Evolutionary conservation across 2,113 vertebrate species (phyloP), one percentile per base, ranked within the genome.

Genomic region (Equus quagga): DNA sequence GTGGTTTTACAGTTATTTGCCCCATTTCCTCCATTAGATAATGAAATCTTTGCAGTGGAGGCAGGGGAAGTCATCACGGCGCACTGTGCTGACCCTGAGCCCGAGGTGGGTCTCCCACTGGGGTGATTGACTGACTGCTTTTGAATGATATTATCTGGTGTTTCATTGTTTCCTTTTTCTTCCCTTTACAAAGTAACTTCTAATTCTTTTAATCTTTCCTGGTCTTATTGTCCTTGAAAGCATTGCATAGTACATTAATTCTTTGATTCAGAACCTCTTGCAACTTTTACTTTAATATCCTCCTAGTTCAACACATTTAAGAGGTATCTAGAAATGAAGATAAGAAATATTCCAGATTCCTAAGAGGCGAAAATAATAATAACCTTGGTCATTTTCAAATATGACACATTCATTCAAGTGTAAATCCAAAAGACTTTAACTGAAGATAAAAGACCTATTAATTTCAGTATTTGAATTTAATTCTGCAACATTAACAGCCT

Each of bases 161-260:
- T 89, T 70, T n/a, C 31, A 13, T 19, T 83, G 21, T 69, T 81
- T 83, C 54, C 49, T 70, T 94, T 87, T 64, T 64, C 62, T 81
- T 60, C 67, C 46, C 86, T 92, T 91, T 89, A 87, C 51, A 90
- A 96, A 72, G 18, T 90, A 72, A 75, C 80, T 96, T 89, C 62
- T 92, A 69, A 96, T 84, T 87, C 73, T 51, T 96, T 97, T 97
- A 18, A 87, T 93, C 72, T 97, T 76, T 84, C 26, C 41, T 81
- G 41, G 79, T 92, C 58, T 75, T 91, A 70, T 58, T 88, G 33
- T 88, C 58, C 31, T 84, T 72, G 87, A 56, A 85, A 96, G 92
- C 33, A 83, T 76, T 93, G 41, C 46, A n/a, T 70, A 28, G 14
- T 83, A 72, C 21, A 83, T 95, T 85, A 69, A 72, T 97, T 91